Percentiles rank a stretch among this genome's conserved stretches.
Evolutionary conservation across 2,797 vertebrate genomes (phyloP).

Genomic region (Sternotherus odoratus): DNA sequence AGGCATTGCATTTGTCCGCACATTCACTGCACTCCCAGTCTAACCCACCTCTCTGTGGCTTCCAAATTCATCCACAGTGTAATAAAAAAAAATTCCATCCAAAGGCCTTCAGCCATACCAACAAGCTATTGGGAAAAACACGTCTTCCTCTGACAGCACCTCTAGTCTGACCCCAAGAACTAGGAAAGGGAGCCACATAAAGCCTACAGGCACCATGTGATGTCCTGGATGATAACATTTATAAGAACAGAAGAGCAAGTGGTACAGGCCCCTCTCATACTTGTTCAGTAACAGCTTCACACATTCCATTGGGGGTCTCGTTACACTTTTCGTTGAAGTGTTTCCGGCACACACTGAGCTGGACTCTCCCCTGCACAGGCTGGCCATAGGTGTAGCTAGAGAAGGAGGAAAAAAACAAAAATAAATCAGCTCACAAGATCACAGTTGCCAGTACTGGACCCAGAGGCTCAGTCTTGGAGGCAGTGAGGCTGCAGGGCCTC

Average conservation of each 20-base stretch:
- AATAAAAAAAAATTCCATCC: neutral
- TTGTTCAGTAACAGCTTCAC: conserved; percentile 41
- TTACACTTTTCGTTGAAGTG: neutral
- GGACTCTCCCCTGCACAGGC: conserved; percentile 59
- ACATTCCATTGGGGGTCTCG: neutral
- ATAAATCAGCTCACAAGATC: neutral
- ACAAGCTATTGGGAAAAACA: neutral
- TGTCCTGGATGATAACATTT: neutral
- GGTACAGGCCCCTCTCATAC: conserved; percentile 33
- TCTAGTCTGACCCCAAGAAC: neutral
- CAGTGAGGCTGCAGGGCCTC: neutral
- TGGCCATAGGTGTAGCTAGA: conserved; percentile 71
- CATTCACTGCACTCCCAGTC: neutral
- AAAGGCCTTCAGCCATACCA: neutral
- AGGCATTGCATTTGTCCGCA: neutral
- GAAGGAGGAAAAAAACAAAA: neutral
- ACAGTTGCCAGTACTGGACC: neutral
- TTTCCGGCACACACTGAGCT: conserved; percentile 44
- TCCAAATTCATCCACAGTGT: neutral
- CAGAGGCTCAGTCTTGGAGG: neutral
- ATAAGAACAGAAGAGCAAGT: neutral
- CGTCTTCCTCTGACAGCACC: neutral
- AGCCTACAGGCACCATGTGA: neutral
- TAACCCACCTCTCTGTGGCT: neutral
- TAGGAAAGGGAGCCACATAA: neutral